A percentile compares a stretch with the other conserved stretches of the same genome.
These are phyloP conservation scores for Parascotia fuliginaria DNA, from an alignment of 2,888 invertebrate species.

Conservation along the genomic window DNA sequence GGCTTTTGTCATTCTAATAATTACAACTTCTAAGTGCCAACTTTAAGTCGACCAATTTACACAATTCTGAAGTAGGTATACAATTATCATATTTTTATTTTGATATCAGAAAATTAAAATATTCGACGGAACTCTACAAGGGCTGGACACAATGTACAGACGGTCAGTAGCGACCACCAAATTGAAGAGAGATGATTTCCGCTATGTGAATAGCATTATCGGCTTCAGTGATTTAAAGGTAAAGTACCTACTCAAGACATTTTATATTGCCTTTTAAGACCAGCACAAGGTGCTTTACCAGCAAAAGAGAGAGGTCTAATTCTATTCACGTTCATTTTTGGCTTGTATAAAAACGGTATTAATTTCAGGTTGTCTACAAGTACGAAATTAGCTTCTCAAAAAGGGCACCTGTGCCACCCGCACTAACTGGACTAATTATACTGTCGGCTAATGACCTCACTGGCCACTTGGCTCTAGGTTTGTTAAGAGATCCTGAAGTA, in stretches of 20 bases:
- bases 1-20: no score
- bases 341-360: not conserved
- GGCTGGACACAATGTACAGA: slow-evolving; percentile 64
- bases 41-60: no score
- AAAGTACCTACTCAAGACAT: not conserved
- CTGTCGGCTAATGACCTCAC: slow-evolving; percentile 61
- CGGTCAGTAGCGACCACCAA: slow-evolving; percentile 59
- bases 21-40: no score
- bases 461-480: slow-evolving; percentile 51
- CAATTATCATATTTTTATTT: not conserved
- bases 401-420: slow-evolving; percentile 31
- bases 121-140: slow-evolving; percentile 55
- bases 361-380: slow-evolving; percentile 56
- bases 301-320: no score
- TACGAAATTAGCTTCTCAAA: slow-evolving; percentile 52
- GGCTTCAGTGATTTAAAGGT: slow-evolving; percentile 72
- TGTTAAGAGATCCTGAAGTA: slow-evolving; percentile 49
- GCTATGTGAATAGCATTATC: slow-evolving; percentile 56
- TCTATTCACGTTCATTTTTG: no score
- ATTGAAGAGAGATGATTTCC: slow-evolving; percentile 34
- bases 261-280: no score
- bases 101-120: slow-evolving; percentile 53
- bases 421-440: slow-evolving; percentile 53
- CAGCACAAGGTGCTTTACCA: no score
- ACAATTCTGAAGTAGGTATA: no score